Evolutionary conservation across 2,888 invertebrate genomes (phyloP).

Genomic region (Synanthedon myopaeformis): DNA sequence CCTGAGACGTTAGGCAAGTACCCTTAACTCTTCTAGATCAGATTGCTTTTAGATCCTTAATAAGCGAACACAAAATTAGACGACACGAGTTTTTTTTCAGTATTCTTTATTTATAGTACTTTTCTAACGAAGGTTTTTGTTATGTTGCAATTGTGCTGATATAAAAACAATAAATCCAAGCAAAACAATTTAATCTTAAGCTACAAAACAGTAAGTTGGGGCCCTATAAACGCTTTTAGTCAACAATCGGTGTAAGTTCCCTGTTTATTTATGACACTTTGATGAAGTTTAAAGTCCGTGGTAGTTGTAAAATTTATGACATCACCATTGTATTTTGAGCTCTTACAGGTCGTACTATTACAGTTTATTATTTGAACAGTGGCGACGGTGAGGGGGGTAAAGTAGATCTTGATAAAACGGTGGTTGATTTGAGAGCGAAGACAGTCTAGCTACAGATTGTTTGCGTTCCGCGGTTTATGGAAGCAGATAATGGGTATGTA

Average conservation of each 20-base stretch:
- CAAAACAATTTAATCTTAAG: constrained; percentile 7
- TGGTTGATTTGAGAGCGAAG: constrained; percentile 33
- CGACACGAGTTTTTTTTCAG: constrained; percentile 11
- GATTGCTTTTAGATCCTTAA: constrained; percentile 2
- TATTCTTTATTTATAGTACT: too few relatives aligned
- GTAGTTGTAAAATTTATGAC: constrained; percentile 36
- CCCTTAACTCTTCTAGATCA: constrained; percentile 5
- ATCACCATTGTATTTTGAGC: constrained; percentile 22
- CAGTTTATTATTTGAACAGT: constrained; percentile 2
- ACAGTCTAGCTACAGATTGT: constrained; percentile 44
- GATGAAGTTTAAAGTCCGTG: constrained; percentile 48
- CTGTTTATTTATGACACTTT: constrained; percentile 47
- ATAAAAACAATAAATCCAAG: too few relatives aligned
- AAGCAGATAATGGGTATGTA: constrained; percentile 49
- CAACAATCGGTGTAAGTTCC: constrained; percentile 18
- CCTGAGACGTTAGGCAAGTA: too few relatives aligned
- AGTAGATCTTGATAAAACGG: constrained; percentile 23
- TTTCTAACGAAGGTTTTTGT: too few relatives aligned
- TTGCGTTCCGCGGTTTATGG: constrained; percentile 54
- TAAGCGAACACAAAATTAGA: constrained; percentile 31
- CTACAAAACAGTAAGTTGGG: constrained; percentile 8
- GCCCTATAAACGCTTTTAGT: constrained; percentile 15
- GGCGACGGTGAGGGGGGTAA: constrained; percentile 4
- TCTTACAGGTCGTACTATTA: constrained; percentile 4
- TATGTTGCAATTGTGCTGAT: too few relatives aligned